Conservation (phyloP, 2,888 invertebrate genomes). For the Amblyteles armatorius region DNA sequence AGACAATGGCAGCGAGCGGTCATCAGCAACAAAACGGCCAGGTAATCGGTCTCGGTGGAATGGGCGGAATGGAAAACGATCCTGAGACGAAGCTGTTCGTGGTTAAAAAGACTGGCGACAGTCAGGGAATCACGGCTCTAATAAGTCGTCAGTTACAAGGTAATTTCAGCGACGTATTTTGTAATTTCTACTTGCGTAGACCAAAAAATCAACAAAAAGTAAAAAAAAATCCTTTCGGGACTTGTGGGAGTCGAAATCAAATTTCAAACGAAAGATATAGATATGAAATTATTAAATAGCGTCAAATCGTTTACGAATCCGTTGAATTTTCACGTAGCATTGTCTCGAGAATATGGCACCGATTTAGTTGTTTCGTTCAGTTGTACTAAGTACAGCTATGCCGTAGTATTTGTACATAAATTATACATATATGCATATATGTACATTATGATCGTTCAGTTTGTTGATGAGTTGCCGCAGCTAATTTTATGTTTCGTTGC, state of each 20-base stretch:
- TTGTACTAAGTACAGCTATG: constrained; percentile 30
- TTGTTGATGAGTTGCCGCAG: constrained; percentile 56
- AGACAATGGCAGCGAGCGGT: constrained; percentile 91
- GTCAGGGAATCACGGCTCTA: constrained; percentile 91
- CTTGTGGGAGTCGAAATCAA: constrained; percentile 2
- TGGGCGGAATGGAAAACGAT: constrained; percentile 84
- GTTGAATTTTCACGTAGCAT: constrained; percentile 46
- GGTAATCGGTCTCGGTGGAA: constrained; percentile 84
- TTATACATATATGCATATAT: constrained; percentile 41
- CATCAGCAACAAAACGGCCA: constrained; percentile 89
- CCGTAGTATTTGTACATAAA: constrained; percentile 58
- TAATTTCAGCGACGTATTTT: constrained; percentile 78
- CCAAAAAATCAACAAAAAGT: background rate
- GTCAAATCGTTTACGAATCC: constrained; percentile 29
- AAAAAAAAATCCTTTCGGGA: background rate
- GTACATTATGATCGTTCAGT: constrained; percentile 39
- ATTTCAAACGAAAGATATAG: constrained; percentile 16
- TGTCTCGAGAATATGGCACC: constrained; percentile 48
- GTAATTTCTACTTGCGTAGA: background rate
- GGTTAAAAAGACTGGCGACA: constrained; percentile 91
- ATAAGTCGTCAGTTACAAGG: constrained; percentile 92
- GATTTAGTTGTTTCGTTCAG: constrained; percentile 30
- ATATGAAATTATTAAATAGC: constrained; percentile 25
- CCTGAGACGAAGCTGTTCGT: constrained; percentile 91
- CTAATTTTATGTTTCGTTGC: constrained; percentile 60